Evolutionary conservation across 2,797 vertebrate genomes (phyloP), one percentile per base, ranked within the genome.

Genomic region (Syncerus caffer): DNA sequence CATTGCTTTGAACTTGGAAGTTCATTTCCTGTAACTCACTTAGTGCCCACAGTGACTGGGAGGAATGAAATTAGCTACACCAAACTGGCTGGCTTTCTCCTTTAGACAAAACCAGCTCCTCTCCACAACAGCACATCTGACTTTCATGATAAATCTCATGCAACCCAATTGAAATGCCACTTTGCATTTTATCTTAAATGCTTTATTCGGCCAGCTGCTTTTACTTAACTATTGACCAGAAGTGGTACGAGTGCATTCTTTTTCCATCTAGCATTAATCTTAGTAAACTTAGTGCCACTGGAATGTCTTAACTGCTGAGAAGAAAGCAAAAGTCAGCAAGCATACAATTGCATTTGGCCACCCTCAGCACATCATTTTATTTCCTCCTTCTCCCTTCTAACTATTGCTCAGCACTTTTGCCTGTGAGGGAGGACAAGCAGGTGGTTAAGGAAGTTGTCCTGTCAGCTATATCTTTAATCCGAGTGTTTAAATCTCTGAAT

Each of bases 401-500:
- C 98, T 96, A 95, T 96, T 96, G 96, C 96, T 98, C 98, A 98
- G 98, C 95, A 93, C 97, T 98, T 97, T 97, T 98, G 71, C 95
- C 74, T 97, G 88, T 79, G 67, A 96, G 10, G 95, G 97, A 97
- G 95, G 96, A 98, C 95, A 98, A 98, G 93, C 96, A 98, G 96
- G 97, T 98, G 97, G 98, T 97, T 98, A 98, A 98, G 98, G 96
- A 98, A 98, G 98, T 97, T 98, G 97, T 98, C 96, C 95, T 97
- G 98, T 99, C 98, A 98, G 98, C 98, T 99, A 78, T 97, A 97
- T 98, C 98, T 98, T 98, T 98, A 99, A 99, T 98, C 97, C 98
- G 92, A 98, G 97, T 98, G 95, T 89, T 97, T 98, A 98, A 98
- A 98, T 98, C 97, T 96, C 85, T 53, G 97, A 98, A 97, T 97